Percentiles rank a stretch among this genome's conserved stretches.
phyloP scores from a whole-genome alignment of 2,113 vertebrate species.

The Corvus cornix region DNA sequence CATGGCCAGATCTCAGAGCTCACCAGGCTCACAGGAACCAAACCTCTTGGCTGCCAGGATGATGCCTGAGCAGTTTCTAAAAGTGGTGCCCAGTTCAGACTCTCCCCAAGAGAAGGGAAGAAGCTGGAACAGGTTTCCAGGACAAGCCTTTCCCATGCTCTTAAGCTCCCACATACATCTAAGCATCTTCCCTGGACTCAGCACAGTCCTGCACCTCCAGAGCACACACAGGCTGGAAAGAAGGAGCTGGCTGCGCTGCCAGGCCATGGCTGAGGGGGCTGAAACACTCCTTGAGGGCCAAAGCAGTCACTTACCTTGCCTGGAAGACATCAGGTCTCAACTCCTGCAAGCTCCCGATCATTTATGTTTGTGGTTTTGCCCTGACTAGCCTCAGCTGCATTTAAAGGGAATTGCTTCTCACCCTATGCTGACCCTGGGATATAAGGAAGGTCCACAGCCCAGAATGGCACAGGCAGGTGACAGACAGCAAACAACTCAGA shows the following conservation, averaged over 20 bases:
- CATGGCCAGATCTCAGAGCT: background rate
- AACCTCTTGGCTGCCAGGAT: background rate
- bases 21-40: background rate
- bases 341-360: background rate
- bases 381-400: background rate
- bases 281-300: background rate
- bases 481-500: background rate
- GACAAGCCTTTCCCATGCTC: background rate
- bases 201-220: background rate
- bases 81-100: background rate
- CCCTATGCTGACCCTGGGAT: background rate
- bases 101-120: background rate
- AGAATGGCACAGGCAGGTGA: background rate
- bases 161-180: background rate
- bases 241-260: accelerated
- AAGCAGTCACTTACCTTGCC: background rate
- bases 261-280: background rate
- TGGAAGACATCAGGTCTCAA: background rate
- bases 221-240: background rate
- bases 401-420: background rate
- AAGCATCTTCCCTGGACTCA: background rate
- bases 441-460: background rate
- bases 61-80: constrained; percentile 2
- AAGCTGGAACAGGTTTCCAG: background rate
- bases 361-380: background rate